These are phyloP conservation scores for Alethe diademata DNA, from an alignment of 2,113 vertebrate species.

Conservation along the genomic window DNA sequence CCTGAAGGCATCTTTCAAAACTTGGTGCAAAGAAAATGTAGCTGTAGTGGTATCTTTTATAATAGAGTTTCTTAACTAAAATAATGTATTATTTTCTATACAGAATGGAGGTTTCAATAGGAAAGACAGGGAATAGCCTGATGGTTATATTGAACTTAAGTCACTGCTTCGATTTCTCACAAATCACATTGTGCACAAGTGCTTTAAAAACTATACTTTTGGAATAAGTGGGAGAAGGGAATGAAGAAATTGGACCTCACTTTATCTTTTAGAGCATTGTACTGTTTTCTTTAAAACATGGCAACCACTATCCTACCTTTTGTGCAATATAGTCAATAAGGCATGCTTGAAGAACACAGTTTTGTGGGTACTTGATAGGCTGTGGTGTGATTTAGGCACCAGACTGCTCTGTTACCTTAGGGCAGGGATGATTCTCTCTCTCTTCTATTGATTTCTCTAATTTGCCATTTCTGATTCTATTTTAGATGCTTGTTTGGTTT, in stretches of 20 bases:
- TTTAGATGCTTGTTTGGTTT: neutral
- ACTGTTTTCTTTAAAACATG: neutral
- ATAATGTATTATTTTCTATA: neutral
- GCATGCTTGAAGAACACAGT: neutral
- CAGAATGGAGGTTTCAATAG: neutral
- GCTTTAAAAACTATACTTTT: neutral
- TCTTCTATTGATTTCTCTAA: neutral
- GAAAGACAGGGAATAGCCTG: neutral
- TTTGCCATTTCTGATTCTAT: neutral
- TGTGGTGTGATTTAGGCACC: neutral
- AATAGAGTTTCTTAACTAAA: neutral
- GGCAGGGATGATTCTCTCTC: neutral
- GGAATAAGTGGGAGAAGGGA: neutral
- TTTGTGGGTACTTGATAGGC: neutral
- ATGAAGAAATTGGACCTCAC: neutral
- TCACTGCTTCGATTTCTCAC: neutral
- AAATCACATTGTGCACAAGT: neutral
- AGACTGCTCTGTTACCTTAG: neutral
- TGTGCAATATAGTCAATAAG: neutral
- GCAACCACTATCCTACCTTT: neutral
- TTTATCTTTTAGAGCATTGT: neutral
- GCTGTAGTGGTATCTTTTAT: neutral
- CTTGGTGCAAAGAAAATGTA: neutral
- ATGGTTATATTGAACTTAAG: neutral
- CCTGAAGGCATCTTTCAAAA: neutral